phyloP scores from a whole-genome alignment of 2,113 vertebrate genomes.

The Archilochus colubris region DNA sequence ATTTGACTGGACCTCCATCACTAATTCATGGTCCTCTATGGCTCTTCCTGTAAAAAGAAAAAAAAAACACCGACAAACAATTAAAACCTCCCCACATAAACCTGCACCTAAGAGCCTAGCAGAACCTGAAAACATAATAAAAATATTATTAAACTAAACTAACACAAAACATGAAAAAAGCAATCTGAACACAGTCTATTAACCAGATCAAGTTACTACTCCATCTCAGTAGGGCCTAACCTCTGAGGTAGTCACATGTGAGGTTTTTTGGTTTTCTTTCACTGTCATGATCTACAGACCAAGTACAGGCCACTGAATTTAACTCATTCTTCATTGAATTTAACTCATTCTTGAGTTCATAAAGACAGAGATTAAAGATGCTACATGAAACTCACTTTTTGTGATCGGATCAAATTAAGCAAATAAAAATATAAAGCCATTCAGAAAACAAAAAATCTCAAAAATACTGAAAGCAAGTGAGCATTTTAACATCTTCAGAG shows the following conservation, averaged over 20 bases:
- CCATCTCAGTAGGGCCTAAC: neutral
- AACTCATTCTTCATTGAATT: neutral
- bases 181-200: neutral
- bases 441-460: neutral
- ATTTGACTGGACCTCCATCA: slow-evolving; percentile 89
- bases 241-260: neutral
- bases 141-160: neutral
- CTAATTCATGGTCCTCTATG: slow-evolving; percentile 94
- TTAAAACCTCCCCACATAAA: neutral
- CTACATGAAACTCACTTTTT: neutral
- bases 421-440: neutral
- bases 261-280: neutral
- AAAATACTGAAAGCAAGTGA: neutral
- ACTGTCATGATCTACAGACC: neutral
- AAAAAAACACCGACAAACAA: neutral
- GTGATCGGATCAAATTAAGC: neutral
- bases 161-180: neutral
- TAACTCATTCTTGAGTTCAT: neutral
- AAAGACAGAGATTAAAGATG: neutral
- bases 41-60: slow-evolving; percentile 83
- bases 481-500: neutral
- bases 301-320: neutral
- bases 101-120: neutral
- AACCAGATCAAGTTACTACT: neutral
- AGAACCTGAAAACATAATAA: neutral